These are phyloP conservation scores for Hippocampus barbouri DNA, from an alignment of 2,113 vertebrate species.

Conservation along the genomic window DNA sequence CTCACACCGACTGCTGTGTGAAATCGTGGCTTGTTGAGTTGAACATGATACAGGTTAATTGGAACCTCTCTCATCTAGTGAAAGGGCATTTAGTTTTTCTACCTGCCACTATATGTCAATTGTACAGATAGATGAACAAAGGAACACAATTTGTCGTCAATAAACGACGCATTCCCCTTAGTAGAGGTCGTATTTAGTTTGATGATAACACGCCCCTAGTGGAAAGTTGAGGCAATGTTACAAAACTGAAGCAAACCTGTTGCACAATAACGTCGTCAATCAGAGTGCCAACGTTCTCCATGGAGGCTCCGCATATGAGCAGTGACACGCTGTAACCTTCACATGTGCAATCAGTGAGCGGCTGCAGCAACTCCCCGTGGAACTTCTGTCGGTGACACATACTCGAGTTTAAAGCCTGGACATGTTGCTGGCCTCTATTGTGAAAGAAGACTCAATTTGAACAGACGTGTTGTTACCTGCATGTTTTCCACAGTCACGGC, in stretches of 20 bases:
- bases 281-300: constrained; percentile 22
- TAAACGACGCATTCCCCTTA: background rate
- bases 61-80: background rate
- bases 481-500: constrained; percentile 42
- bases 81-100: background rate
- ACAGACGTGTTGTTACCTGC: constrained; percentile 39
- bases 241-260: constrained; percentile 56
- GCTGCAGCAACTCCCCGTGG: constrained; percentile 63
- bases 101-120: background rate
- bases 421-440: background rate
- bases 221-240: background rate
- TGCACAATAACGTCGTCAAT: constrained; percentile 54
- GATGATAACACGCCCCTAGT: background rate
- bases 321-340: constrained; percentile 73
- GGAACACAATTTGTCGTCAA: background rate
- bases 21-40: background rate
- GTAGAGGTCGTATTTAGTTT: too few relatives aligned
- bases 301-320: constrained; percentile 66
- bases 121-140: background rate
- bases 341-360: constrained; percentile 61
- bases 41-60: background rate
- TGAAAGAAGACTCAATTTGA: background rate
- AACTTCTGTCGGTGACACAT: constrained; percentile 59
- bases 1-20: background rate
- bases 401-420: constrained; percentile 4